A percentile compares a stretch with the other conserved stretches of the same genome.
Evolutionary conservation across 2,113 vertebrate genomes (phyloP).

Genomic region (Typhlomys cinereus): DNA sequence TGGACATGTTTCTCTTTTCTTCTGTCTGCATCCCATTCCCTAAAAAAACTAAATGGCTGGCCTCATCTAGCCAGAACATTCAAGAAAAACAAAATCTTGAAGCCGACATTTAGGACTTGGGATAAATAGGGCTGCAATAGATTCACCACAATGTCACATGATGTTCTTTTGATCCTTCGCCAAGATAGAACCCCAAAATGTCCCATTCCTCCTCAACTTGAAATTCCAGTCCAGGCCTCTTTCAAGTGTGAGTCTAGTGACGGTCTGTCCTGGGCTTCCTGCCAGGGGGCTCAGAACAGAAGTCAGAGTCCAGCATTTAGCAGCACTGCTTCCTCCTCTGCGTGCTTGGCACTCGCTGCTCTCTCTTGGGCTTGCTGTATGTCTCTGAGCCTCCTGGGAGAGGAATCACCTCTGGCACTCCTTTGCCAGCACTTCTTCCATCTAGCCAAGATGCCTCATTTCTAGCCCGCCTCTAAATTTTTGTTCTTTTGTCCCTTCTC

Average conservation of each 20-base stretch:
- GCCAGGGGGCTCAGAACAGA: conserved; percentile 73
- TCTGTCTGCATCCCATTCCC: neutral
- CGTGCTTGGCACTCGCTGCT: accelerated
- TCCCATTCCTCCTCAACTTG: conserved; percentile 57
- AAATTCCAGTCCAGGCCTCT: conserved; percentile 67
- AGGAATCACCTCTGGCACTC: neutral
- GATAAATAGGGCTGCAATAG: neutral
- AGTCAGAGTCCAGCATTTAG: neutral
- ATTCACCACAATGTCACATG: conserved; percentile 28
- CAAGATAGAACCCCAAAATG: conserved; percentile 57
- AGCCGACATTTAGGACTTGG: accelerated
- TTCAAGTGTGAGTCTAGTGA: conserved; percentile 51
- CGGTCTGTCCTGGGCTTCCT: conserved; percentile 71
- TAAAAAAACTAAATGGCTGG: neutral
- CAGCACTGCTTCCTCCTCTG: neutral
- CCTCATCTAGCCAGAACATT: neutral
- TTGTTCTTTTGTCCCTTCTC: neutral
- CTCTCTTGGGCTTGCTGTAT: neutral
- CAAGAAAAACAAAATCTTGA: neutral
- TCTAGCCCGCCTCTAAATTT: neutral
- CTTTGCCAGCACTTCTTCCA: neutral
- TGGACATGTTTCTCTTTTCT: neutral
- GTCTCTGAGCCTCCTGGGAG: neutral
- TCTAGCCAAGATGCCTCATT: neutral
- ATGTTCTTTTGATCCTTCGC: conserved; percentile 24